Evolutionary conservation across 2,797 vertebrate species (phyloP), one percentile per base, ranked within the genome.

Genomic region (Intellagama lesueurii): DNA sequence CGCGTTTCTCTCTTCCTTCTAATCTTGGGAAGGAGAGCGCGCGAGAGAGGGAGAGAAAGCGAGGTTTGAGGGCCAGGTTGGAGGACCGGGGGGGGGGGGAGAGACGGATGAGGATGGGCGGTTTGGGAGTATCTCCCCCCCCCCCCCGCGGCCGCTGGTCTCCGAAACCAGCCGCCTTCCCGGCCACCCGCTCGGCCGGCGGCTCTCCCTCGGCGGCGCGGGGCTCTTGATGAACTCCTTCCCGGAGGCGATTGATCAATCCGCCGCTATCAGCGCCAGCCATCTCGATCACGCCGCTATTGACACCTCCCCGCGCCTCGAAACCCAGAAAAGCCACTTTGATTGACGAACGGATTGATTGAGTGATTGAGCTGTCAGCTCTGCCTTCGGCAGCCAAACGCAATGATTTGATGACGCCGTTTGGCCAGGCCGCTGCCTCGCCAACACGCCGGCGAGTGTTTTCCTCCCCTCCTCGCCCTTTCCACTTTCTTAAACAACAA

Each of bases 281-380:
- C 75, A 77, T 77, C 75, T 44, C 75, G 19, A 26, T 44, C 75
- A 7, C 72, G n/a, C 72, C 72, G n/a, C 72, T 72, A n/a, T 72
- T 30, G 69, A 72, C 69, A 72, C 73, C 7, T 26, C 75, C 75
- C 40, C 22, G 35, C 40, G 35, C 19, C 35, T 22, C 8, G 75
- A 77, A 77, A 77, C 40, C 24, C 22, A 2, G 75, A 77, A 77
- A 77, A 77, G 75, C 75, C 75, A 44, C 75, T 77, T 77, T 77
- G 75, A 77, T 44, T 44, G 75, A 44, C 75, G 35, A n/a, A n/a
- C 7, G 35, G 35, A 35, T 44, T 26, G 75, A 11, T 7, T 32
- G 35, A 26, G 75, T 77, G 75, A 77, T 77, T 77, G 75, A 77
- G 75, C 75, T 77, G 75, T 77, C 75, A 77, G 75, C 40, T 16